Percentiles rank a stretch among this genome's conserved stretches.
These are phyloP conservation scores for Meta bourneti DNA, from an alignment of 2,888 invertebrate genomes.

Conservation along the genomic window DNA sequence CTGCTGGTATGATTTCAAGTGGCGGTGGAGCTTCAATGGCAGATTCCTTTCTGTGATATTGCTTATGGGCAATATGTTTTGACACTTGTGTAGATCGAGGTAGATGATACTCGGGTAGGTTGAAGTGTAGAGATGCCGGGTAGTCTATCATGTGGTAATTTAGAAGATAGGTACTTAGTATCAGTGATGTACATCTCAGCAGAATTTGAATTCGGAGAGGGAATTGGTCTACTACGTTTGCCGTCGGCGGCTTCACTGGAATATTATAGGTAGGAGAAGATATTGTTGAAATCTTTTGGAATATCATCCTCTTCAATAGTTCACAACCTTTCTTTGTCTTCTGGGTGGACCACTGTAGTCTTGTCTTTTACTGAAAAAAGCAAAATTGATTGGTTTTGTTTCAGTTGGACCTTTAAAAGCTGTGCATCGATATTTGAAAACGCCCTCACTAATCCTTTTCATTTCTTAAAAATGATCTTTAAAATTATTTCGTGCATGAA, in stretches of 20 bases:
- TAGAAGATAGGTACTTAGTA: conserved; percentile 22
- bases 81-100: conserved; percentile 14
- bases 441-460: background rate
- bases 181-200: conserved; percentile 61
- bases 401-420: too few species aligned
- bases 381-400: too few species aligned
- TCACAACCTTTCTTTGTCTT: background rate
- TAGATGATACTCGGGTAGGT: conserved; percentile 28
- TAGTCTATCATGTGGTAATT: conserved; percentile 14
- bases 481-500: too few species aligned
- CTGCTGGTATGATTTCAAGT: conserved; percentile 70
- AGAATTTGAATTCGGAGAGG: conserved; percentile 26
- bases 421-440: background rate
- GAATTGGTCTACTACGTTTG: conserved; percentile 6
- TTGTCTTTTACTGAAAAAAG: conserved; percentile 36
- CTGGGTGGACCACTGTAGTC: too few species aligned
- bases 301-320: background rate
- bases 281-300: background rate
- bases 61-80: conserved; percentile 29
- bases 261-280: background rate
- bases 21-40: conserved; percentile 69
- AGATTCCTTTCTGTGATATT: conserved; percentile 25
- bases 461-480: too few species aligned
- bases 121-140: conserved; percentile 21
- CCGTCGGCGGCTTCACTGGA: conserved; percentile 19